Conservation (phyloP, 2,113 vertebrate species). For the human (Homo sapiens) region GRCh38 chr5:37702001-37702500, state of each 20-base stretch:
- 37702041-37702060: not conserved
- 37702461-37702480: constrained; percentile 3
- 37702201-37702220: not conserved
- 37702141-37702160: not conserved
- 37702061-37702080: constrained; percentile 44
- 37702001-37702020: constrained; percentile 31
- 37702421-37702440: rapidly evolving
- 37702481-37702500: not conserved
- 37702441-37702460: not conserved
- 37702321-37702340: not conserved
- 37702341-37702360: not conserved
- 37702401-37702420: not conserved
- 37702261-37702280: not conserved
- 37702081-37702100: not conserved
- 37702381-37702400: not conserved
- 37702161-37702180: not conserved
- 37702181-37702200: not conserved
- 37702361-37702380: not conserved
- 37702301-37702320: not conserved
- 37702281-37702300: not conserved
- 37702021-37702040: not conserved
- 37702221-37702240: not conserved
- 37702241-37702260: not conserved
- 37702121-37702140: not conserved
- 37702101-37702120: not conserved